Base-by-base conservation (phyloP, 2,888 invertebrate genomes). In the Volucella inanis region DNA sequence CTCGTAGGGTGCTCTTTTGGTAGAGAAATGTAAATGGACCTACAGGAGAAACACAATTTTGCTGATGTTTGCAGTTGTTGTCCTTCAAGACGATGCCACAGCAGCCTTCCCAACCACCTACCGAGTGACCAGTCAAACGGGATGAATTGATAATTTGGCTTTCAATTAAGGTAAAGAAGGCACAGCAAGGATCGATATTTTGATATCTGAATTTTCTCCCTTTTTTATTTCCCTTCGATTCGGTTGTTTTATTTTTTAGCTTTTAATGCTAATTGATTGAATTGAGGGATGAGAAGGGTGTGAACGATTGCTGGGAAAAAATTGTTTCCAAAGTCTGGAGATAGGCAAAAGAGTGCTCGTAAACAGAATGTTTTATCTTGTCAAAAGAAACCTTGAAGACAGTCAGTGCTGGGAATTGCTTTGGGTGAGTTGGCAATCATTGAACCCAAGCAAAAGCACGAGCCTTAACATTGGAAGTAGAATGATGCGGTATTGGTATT, bases 211-310 rank as follows among this genome's bases (percentile, higher is more conserved):
- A 18, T 43, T 15, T 65, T 52, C 1, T 4, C 11, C 3, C 1
- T 57, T 57, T 38, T 14, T 38, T 14, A 22, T 22, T 41, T 65
- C 9, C 54, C 2, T n/a, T 18, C 22, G 14, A 2, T 54, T 67
- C 41, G 9, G 10, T 12, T 11, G 12, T 43, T 52, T 67, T 18
- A 52, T 65, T 52, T 31, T 3, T 65, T 12, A n/a, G 39, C 50
- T 65, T 71, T 59, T 45, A 52, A 62, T 62, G 62, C 54, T 74
- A 74, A 74, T 74, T 74, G 72, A 74, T 74, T 62, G 54, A 31
- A 22, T 50, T 43, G 41, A 4, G 12, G 50, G 31, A 18, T 41
- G 50, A 11, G 15, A 10, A 39, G 57, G 57, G 15, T 41, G 11
- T 54, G 12, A 6, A 31, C 6, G 6, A 6, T 6, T 31, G 31